These are phyloP conservation scores for Rachycentron canadum DNA, from an alignment of 2,797 vertebrate genomes.

Conservation along the genomic window DNA sequence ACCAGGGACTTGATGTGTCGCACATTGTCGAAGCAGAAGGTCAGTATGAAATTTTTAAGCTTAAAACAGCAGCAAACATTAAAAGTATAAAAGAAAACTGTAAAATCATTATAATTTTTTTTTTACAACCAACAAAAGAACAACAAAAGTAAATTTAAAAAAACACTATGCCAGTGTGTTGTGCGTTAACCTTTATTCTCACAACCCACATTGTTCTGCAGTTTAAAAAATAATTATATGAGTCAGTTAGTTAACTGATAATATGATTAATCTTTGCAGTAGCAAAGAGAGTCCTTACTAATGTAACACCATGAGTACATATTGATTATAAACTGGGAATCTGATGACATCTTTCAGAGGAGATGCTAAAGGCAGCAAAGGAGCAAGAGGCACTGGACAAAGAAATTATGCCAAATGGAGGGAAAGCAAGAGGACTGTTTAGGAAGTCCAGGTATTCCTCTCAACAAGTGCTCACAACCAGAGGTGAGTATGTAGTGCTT, in stretches of 20 bases:
- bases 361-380: constrained; percentile 89
- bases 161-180: background rate
- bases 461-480: constrained; percentile 83
- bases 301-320: background rate
- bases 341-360: constrained; percentile 83
- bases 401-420: constrained; percentile 85
- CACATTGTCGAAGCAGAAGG: constrained; percentile 94
- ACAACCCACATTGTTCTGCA: constrained; percentile 53
- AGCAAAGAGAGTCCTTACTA: background rate
- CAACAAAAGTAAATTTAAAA: constrained; percentile 15
- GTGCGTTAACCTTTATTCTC: background rate
- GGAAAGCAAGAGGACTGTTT: constrained; percentile 85
- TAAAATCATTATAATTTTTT: background rate
- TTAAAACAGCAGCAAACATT: constrained; percentile 5
- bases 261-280: background rate
- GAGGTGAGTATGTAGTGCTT: constrained; percentile 81
- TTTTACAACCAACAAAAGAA: background rate
- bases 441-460: constrained; percentile 88
- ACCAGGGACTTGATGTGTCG: constrained; percentile 94
- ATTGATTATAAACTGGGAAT: background rate
- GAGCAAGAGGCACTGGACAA: constrained; percentile 90
- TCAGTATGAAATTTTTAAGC: constrained; percentile 59
- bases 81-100: background rate
- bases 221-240: constrained; percentile 46
- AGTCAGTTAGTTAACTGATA: constrained; percentile 44